Base-by-base conservation (phyloP, 2,113 vertebrate species). In the Podocnemis expansa region DNA sequence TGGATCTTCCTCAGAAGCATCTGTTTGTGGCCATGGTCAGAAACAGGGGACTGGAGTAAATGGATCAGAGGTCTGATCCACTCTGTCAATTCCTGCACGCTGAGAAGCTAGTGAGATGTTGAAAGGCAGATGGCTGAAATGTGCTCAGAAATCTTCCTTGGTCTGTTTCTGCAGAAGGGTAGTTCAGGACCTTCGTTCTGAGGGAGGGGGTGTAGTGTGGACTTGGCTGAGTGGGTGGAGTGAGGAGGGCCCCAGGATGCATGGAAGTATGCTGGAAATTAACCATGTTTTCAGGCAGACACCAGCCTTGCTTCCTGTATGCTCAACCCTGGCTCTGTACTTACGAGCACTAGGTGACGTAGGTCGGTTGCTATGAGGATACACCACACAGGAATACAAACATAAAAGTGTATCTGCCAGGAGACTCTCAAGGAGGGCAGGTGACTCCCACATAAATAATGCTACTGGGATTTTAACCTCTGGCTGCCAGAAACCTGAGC, bases 61-160 rank as follows among this genome's bases (percentile, higher is more conserved):
- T 25, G 12, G 13, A 76, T 41, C 43, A 76, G 25, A 49, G 9
- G 12, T 43, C 52, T 41, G 51, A 21, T 24, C 19, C 25, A 21
- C 29, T 21, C 2, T 12, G 34, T 3, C 2, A 75, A 3, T 16
- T 63, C 22, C 10, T 70, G 34, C 41, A 21, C 21, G 27, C 17
- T 0, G 3, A 41, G 31, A 4, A 60, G n/a, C 24, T 51, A 16
- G 11, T 8, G 45, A 47, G 55, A 10, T 5, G 25, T 25, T 25
- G 22, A 70, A 31, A 78, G 47, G 38, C 25, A 51, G 49, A 58
- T 9, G 38, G 34, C 47, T 67, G 8, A 41, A 70, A 34, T 4
- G 2, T 4, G 31, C 24, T 43, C n/a, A 75, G 22, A 76, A 76
- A 45, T 45, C 73, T 76, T 41, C 49, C 16, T 84, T 19, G 22